These are phyloP conservation scores for Lycaena phlaeas DNA, from an alignment of 2,888 invertebrate genomes.

Conservation along the genomic window DNA sequence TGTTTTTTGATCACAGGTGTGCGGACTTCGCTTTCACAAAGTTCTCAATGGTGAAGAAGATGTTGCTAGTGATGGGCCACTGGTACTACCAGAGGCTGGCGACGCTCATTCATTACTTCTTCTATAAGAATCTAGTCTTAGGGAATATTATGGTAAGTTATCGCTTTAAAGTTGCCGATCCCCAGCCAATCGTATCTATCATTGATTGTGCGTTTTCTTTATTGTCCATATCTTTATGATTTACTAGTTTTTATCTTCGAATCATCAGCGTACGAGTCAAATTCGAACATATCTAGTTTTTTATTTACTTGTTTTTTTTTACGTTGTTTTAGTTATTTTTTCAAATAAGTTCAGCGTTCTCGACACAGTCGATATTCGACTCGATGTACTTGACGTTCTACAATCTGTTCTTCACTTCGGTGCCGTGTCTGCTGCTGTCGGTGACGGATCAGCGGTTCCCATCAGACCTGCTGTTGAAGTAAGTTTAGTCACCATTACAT, in stretches of 20 bases:
- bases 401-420: slow-evolving; percentile 83
- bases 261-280: not conserved
- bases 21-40: slow-evolving; percentile 91
- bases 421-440: slow-evolving; percentile 82
- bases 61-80: slow-evolving; percentile 87
- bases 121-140: slow-evolving; percentile 88
- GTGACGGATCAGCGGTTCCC: slow-evolving; percentile 82
- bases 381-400: slow-evolving; percentile 82
- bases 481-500: slow-evolving; percentile 21
- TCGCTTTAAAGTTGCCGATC: too few relatives aligned
- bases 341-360: slow-evolving; percentile 69
- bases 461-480: slow-evolving; percentile 65
- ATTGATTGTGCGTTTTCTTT: too few relatives aligned
- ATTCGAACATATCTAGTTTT: too few relatives aligned
- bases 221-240: too few relatives aligned
- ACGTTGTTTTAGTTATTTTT: slow-evolving; percentile 61
- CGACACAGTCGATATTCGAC: slow-evolving; percentile 80
- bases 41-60: slow-evolving; percentile 83
- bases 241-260: too few relatives aligned
- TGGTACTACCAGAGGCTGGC: slow-evolving; percentile 85
- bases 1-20: slow-evolving; percentile 72
- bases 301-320: not conserved
- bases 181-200: too few relatives aligned
- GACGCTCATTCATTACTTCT: slow-evolving; percentile 85
- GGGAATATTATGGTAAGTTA: slow-evolving; percentile 73